phyloP scores from a whole-genome alignment of 2,888 invertebrate species.

The Holacanthella duospinosa region DNA sequence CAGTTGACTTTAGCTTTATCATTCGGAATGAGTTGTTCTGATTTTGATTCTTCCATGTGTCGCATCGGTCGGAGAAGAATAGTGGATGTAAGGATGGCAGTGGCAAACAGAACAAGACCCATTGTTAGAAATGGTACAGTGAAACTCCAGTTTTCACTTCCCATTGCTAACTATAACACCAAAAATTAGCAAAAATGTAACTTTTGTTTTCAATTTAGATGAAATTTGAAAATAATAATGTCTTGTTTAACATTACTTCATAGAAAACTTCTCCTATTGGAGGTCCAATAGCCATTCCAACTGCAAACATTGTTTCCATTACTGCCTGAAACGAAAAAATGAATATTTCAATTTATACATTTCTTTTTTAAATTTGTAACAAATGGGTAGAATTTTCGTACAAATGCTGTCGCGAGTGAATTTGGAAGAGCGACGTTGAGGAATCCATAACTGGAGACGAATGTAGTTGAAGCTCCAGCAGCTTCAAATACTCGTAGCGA shows the following conservation, averaged over 20 bases:
- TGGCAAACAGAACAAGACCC: background rate
- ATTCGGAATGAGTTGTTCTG: too few relatives aligned
- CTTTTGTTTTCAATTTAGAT: background rate
- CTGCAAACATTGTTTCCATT: conserved; percentile 1
- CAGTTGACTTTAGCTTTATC: background rate
- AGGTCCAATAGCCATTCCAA: background rate
- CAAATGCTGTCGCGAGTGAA: background rate
- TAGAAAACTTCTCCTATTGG: background rate
- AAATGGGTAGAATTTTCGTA: background rate
- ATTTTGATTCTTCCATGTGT: background rate
- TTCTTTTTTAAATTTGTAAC: too few relatives aligned
- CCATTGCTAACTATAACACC: background rate
- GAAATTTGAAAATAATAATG: background rate
- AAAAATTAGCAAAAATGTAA: background rate
- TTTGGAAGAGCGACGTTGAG: background rate
- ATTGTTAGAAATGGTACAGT: background rate
- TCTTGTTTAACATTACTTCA: too few relatives aligned
- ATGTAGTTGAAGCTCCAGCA: background rate
- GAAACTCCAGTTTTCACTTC: background rate
- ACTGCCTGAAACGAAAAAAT: background rate
- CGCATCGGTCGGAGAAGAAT: background rate
- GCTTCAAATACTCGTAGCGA: background rate
- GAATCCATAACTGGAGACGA: background rate
- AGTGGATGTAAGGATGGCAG: background rate
- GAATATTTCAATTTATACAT: too few relatives aligned